phyloP scores from a whole-genome alignment of 1,140 invertebrate species.

The Neodiprion lecontei region DNA sequence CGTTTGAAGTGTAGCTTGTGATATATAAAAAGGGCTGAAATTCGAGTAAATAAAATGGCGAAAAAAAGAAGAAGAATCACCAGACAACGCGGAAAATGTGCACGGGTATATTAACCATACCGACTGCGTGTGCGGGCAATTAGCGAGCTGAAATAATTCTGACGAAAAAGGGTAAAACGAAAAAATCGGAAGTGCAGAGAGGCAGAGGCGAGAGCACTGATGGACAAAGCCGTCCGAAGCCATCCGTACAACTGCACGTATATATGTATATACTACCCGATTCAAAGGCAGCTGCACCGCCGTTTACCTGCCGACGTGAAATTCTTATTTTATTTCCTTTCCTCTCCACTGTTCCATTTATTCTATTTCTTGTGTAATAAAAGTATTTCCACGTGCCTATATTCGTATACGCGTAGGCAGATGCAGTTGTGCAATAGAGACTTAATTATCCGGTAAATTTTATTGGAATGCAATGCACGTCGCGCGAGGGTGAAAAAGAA shows the following conservation, averaged over 20 bases:
- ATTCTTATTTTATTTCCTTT: background rate
- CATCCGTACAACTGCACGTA: background rate
- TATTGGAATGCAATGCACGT: too few relatives aligned
- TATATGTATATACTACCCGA: background rate
- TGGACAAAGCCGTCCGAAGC: background rate
- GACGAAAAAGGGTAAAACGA: background rate
- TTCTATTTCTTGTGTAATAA: background rate
- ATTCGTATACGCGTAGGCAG: background rate
- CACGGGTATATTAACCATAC: too few relatives aligned
- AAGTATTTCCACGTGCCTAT: background rate
- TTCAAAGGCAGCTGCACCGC: background rate
- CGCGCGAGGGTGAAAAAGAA: too few relatives aligned
- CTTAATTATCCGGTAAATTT: too few relatives aligned
- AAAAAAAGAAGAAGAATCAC: background rate
- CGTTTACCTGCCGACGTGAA: background rate
- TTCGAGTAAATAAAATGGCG: background rate
- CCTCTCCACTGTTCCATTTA: background rate
- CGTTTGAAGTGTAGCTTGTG: too few relatives aligned
- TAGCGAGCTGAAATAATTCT: background rate
- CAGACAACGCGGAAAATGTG: slow-evolving; percentile 1
- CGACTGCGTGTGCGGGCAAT: background rate
- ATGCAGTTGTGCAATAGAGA: too few relatives aligned
- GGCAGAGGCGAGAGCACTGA: background rate
- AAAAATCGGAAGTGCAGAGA: background rate
- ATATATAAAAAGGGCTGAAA: too few relatives aligned